phyloP scores from a whole-genome alignment of 2,797 vertebrate species.

The Poeciliopsis turneri region DNA sequence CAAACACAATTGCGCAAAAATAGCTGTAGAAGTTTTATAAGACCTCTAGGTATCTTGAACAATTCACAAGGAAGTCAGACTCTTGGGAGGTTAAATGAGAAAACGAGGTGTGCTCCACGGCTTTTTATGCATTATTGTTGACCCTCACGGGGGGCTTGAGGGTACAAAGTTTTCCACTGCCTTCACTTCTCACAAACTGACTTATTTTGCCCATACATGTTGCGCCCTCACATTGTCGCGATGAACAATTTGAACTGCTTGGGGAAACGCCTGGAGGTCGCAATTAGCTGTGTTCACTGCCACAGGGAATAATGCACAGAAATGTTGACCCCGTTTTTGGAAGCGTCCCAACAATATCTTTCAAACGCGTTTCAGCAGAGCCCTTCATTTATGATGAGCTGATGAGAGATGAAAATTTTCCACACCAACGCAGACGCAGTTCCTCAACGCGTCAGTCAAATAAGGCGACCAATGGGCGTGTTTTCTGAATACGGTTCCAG shows the following conservation, averaged over 20 bases:
- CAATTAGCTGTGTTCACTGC: not conserved
- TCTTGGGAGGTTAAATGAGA: not conserved
- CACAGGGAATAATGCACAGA: not conserved
- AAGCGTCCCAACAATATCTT: not conserved
- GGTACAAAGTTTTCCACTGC: not conserved
- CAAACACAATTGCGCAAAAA: not conserved
- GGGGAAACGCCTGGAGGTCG: not conserved
- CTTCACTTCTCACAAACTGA: not conserved
- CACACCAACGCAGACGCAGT: not conserved
- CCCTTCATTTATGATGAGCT: not conserved
- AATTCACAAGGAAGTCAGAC: not conserved
- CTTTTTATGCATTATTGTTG: not conserved
- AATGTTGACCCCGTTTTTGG: not conserved
- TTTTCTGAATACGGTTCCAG: not conserved
- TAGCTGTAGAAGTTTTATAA: not conserved
- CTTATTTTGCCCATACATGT: not conserved
- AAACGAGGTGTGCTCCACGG: not conserved
- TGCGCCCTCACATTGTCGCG: not conserved
- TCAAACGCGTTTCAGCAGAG: not conserved
- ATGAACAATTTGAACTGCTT: not conserved
- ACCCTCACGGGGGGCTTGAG: not conserved
- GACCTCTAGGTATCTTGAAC: not conserved
- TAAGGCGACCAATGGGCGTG: not conserved
- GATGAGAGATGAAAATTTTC: not conserved
- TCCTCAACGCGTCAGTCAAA: not conserved